phyloP scores from a whole-genome alignment of 2,888 invertebrate species.

The Torymus auratus region DNA sequence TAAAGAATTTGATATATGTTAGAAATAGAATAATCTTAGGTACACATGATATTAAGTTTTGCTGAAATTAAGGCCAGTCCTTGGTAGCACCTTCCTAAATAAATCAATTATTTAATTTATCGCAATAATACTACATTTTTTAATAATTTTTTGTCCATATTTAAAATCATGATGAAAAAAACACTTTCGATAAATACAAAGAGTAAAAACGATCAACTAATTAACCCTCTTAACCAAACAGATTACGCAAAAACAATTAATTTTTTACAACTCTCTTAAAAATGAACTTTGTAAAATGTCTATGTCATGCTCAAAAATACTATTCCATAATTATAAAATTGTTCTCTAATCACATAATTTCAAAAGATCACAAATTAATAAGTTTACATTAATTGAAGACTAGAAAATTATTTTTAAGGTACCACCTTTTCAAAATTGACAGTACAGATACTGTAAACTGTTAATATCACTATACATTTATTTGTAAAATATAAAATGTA shows the following conservation, averaged over 20 bases:
- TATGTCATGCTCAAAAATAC: constrained; percentile 3
- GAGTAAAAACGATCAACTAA: constrained; percentile 22
- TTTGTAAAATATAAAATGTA: neutral
- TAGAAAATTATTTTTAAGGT: constrained; percentile 11
- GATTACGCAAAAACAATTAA: neutral
- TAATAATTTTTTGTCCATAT: neutral
- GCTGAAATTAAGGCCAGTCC: constrained; percentile 55
- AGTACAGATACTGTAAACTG: neutral
- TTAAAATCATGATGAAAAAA: constrained; percentile 26
- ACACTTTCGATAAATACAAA: constrained; percentile 10
- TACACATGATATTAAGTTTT: constrained; percentile 49
- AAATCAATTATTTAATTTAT: constrained; percentile 44
- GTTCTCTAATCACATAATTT: neutral
- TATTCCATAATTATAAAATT: constrained; percentile 2
- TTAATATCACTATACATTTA: neutral
- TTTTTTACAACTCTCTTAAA: neutral
- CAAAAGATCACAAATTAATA: neutral
- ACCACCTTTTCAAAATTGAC: neutral
- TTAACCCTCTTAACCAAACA: constrained; percentile 37
- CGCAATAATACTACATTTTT: neutral
- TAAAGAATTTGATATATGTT: constrained; percentile 42
- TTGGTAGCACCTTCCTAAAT: constrained; percentile 55
- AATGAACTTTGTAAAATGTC: constrained; percentile 19
- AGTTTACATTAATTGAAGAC: neutral
- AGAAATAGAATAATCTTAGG: constrained; percentile 50